Conservation (phyloP, 2,113 vertebrate genomes). For the Albula goreensis region DNA sequence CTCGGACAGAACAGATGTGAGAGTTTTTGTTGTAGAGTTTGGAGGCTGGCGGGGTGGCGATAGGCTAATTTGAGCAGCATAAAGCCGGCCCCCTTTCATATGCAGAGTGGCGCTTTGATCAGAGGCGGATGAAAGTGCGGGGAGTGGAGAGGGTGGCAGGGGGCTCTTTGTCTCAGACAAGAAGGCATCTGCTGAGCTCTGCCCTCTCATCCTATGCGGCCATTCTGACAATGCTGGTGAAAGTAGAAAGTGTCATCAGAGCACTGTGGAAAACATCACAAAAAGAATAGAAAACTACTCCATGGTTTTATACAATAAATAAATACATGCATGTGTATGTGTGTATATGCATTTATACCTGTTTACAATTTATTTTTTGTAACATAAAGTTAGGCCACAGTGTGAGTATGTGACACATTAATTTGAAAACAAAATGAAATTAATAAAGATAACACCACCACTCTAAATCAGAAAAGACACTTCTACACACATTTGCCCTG, state of each 20-base stretch:
- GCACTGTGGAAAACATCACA: conserved; percentile 49
- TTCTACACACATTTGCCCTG: too few relatives aligned
- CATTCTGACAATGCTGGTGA: conserved; percentile 66
- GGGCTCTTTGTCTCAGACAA: conserved; percentile 83
- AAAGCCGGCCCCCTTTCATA: conserved; percentile 73
- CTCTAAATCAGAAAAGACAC: neutral
- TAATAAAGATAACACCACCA: neutral
- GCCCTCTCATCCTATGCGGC: conserved; percentile 60
- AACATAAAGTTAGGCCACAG: neutral
- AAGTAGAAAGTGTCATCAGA: conserved; percentile 70
- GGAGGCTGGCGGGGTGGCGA: conserved; percentile 61
- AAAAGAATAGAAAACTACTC: neutral
- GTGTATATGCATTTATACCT: neutral
- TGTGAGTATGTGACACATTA: neutral
- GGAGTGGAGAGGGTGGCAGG: conserved; percentile 53
- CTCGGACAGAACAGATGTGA: conserved; percentile 70
- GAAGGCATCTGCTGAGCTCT: conserved; percentile 83
- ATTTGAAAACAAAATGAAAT: neutral
- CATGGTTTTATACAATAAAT: neutral
- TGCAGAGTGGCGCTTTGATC: conserved; percentile 78
- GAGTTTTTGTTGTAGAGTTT: conserved; percentile 62
- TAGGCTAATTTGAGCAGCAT: conserved; percentile 70
- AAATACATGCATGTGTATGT: neutral
- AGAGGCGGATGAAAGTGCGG: conserved; percentile 68
- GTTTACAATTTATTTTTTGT: neutral